Base-by-base conservation (phyloP, 2,888 invertebrate genomes). In the Tipula lateralis region DNA sequence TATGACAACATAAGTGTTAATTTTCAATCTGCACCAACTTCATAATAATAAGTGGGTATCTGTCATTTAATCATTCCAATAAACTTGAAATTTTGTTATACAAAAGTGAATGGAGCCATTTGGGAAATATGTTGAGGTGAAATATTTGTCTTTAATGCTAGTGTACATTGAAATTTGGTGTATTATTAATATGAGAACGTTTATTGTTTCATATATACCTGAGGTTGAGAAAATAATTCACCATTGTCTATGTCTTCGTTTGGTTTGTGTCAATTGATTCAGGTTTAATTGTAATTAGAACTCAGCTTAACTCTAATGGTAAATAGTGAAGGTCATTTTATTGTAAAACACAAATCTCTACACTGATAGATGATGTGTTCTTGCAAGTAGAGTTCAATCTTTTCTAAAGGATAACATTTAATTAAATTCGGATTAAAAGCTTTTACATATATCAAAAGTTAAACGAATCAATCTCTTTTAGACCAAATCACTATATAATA, bases 71-170 rank as follows among this genome's bases (percentile, higher is more conserved):
- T 66, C 24, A 24, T 66, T 24, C 2, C 66, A 2, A 24, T 66
- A 66, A 66, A 66, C 66, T 66, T 66, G 66, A 66, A 66, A 66
- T 66, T 24, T 66, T 66, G 66, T 24, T 66, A 66, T 19, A 66
- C 66, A 66, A 66, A 66, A 66, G 66, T 66, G 66, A 66, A 66
- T 66, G 66, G 66, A 24, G 24, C 66, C 66, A 50, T 50, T 50
- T 50, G 66, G 66, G 66, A 66, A 66, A 66, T 66, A 66, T 66
- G 66, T 66, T 66, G 66, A 66, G 66, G 66, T 66, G 66, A 66
- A 66, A 66, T 24, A 66, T 66, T 66, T 24, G 66, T 66, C 4
- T 66, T 66, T 66, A 12, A 24, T 66, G 66, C 9, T 66, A 2
- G 24, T 66, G 7, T 7, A 66, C 24, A 66, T 66, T 66, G 24